phyloP scores from a whole-genome alignment of 2,113 vertebrate species.

The Leptodactylus fuscus region DNA sequence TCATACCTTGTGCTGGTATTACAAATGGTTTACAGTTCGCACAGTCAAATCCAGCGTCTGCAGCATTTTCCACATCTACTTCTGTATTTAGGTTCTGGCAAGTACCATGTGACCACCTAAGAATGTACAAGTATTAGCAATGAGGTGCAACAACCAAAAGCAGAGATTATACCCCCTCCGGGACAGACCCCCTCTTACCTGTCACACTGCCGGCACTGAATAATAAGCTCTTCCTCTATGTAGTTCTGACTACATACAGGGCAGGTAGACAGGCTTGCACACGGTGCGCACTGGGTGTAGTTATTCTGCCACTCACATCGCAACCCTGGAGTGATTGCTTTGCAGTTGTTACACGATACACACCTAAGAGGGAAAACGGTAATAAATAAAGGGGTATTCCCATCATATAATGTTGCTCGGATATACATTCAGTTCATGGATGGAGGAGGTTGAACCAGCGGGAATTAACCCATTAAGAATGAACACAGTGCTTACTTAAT shows the following conservation, averaged over 20 bases:
- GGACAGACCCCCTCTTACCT: conserved; percentile 74
- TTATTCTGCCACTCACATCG: conserved; percentile 95
- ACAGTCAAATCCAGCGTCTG: conserved; percentile 93
- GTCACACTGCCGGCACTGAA: conserved; percentile 93
- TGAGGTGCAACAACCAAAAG: no score
- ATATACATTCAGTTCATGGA: no score
- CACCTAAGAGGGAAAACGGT: conserved; percentile 81
- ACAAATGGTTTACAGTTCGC: conserved; percentile 85
- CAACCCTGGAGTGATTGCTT: conserved; percentile 87
- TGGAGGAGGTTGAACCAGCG: no score
- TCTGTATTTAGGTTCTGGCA: conserved; percentile 91
- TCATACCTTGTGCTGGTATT: conserved; percentile 80
- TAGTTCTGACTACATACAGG: conserved; percentile 84
- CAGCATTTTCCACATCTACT: conserved; percentile 89
- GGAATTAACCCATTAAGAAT: no score
- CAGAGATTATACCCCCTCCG: no score
- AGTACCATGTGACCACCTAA: conserved; percentile 94
- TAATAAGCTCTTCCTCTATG: conserved; percentile 87
- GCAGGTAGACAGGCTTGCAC: conserved; percentile 86
- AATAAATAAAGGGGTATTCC: not conserved
- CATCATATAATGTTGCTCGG: no score
- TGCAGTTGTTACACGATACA: conserved; percentile 93
- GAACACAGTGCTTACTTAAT: no score
- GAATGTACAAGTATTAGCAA: not conserved
- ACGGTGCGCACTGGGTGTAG: conserved; percentile 95